Evolutionary conservation across 2,113 vertebrate genomes (phyloP).

Genomic region (Peromyscus leucopus): DNA sequence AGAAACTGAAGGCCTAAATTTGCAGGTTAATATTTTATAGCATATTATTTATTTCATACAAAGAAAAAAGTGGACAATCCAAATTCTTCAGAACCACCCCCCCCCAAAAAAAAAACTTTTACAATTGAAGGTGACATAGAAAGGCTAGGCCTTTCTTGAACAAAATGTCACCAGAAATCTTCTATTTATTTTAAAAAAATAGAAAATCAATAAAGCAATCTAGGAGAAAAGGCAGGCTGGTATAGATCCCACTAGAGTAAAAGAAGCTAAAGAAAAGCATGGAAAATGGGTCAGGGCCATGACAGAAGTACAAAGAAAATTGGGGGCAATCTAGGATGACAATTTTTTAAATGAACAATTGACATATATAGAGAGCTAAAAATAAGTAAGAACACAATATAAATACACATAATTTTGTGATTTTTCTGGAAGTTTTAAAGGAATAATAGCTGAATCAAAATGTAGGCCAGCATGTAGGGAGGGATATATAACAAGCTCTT

Average conservation of each 20-base stretch:
- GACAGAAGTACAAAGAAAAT: conserved; percentile 15
- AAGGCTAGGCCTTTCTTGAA: conserved; percentile 24
- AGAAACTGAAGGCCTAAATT: not conserved
- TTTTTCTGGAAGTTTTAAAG: not conserved
- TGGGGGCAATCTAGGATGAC: not conserved
- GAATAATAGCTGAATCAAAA: conserved; percentile 21
- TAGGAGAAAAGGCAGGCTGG: conserved; percentile 19
- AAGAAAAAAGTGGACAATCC: not conserved
- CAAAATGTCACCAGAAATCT: conserved; percentile 37
- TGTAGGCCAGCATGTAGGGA: not conserved
- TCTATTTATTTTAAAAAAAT: conserved; percentile 20
- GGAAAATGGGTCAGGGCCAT: conserved; percentile 1
- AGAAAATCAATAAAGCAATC: conserved; percentile 12
- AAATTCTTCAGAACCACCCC: conserved; percentile 29
- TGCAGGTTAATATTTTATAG: conserved; percentile 7
- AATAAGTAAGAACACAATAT: conserved; percentile 45
- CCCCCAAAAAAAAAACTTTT: not conserved
- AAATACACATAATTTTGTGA: not conserved
- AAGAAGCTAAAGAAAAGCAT: conserved; percentile 21
- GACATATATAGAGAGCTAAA: conserved; percentile 41
- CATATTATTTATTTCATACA: not conserved
- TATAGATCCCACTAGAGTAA: conserved; percentile 37
- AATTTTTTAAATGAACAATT: conserved; percentile 50
- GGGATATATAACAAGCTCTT: not conserved
- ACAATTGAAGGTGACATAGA: not conserved